A percentile compares a stretch with the other conserved stretches of the same genome.
Evolutionary conservation across 64 coral and sea anemone genomes (phyloP).

Genomic region (Exaiptasia diaphana): DNA sequence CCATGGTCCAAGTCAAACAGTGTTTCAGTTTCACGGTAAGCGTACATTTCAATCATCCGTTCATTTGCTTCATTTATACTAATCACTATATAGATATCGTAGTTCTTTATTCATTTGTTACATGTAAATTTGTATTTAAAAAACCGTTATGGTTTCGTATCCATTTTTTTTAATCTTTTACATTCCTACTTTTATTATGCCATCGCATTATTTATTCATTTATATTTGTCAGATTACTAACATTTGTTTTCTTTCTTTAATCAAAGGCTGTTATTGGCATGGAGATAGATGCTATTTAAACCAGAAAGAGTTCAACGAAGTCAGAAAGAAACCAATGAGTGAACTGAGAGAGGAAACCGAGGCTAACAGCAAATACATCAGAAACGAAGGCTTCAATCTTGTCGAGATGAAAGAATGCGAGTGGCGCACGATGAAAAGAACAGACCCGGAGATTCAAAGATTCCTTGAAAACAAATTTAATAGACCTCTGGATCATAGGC

Average conservation of each 20-base stretch:
- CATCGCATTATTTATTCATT: no score
- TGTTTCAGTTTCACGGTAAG: neutral
- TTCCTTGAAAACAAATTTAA: neutral
- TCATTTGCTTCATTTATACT: no score
- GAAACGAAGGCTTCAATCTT: neutral
- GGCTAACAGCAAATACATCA: neutral
- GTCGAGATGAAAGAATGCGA: neutral
- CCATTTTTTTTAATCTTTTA: no score
- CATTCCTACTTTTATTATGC: no score
- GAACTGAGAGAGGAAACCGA: neutral
- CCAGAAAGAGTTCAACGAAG: neutral
- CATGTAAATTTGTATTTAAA: no score
- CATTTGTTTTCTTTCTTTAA: no score
- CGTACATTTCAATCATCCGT: no score
- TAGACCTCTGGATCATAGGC: neutral
- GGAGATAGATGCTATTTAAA: neutral
- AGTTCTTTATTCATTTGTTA: no score
- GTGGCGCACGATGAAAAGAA: neutral
- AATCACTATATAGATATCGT: no score
- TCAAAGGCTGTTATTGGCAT: constrained; percentile 15
- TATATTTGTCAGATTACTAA: no score
- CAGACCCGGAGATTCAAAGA: neutral
- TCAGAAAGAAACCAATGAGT: neutral
- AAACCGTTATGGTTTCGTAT: no score
- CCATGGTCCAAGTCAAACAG: neutral